These are phyloP conservation scores for Salvator merianae DNA, from an alignment of 2,113 vertebrate species.

Conservation along the genomic window DNA sequence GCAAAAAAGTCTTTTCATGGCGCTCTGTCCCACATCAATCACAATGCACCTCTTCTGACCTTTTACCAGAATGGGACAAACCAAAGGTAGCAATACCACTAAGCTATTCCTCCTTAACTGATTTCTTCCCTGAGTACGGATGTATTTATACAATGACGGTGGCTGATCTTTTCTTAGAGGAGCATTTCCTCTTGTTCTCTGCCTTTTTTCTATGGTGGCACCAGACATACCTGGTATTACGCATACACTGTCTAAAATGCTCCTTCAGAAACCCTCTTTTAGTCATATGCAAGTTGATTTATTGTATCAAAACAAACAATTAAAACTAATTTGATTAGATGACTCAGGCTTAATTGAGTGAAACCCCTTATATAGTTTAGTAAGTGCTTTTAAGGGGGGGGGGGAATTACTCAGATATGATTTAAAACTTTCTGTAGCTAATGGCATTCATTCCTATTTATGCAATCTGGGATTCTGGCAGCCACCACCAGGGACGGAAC, in stretches of 20 bases:
- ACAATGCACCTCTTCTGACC: no score
- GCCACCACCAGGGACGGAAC: neutral
- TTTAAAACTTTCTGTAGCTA: neutral
- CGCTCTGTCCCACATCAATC: no score
- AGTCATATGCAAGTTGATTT: neutral
- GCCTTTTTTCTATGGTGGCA: neutral
- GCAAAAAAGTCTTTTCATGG: no score
- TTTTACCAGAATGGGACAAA: no score
- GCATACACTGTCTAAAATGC: neutral
- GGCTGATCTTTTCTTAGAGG: neutral
- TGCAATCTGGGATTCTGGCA: slow-evolving; percentile 1
- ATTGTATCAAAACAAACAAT: neutral
- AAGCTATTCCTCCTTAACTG: no score
- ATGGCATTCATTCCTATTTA: neutral
- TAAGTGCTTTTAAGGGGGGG: neutral
- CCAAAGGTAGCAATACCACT: no score
- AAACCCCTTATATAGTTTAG: neutral
- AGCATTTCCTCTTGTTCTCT: neutral
- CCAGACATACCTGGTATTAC: neutral
- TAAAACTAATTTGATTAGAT: neutral
- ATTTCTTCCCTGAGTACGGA: no score
- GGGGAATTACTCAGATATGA: neutral
- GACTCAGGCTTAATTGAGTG: neutral
- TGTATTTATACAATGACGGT: neutral
- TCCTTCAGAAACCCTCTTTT: neutral